These are phyloP conservation scores for Peromyscus nudipes DNA, from an alignment of 2,797 vertebrate species.

Conservation along the genomic window DNA sequence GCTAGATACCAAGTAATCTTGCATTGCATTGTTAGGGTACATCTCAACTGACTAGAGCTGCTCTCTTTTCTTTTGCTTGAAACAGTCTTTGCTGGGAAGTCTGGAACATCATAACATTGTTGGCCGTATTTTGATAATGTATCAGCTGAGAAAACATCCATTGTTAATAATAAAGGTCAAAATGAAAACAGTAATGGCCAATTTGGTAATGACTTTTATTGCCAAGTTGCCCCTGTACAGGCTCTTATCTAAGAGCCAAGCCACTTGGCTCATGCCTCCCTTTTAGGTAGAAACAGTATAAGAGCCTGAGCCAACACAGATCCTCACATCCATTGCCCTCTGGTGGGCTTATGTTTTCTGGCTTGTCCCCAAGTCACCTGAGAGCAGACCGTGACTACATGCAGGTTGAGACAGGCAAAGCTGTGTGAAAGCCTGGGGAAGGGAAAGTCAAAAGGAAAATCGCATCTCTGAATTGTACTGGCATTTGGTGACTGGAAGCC, in stretches of 20 bases:
- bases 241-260: background rate
- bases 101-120: background rate
- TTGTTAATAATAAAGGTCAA: background rate
- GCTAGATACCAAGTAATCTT: background rate
- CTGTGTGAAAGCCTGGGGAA: background rate
- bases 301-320: background rate
- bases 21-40: background rate
- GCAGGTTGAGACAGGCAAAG: background rate
- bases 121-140: background rate
- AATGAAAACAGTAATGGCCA: background rate
- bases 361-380: background rate
- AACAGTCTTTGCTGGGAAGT: constrained; percentile 18
- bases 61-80: background rate
- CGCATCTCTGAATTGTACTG: background rate
- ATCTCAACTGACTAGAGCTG: background rate
- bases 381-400: background rate
- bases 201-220: background rate
- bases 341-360: background rate
- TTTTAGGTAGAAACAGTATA: background rate
- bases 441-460: background rate
- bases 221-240: background rate
- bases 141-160: constrained; percentile 18
- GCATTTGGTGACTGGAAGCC: background rate
- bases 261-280: background rate
- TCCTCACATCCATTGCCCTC: background rate